Evolutionary conservation across 1,140 invertebrate species (phyloP), one percentile per base, ranked within the genome.

Genomic region (Bradysia coprophila): DNA sequence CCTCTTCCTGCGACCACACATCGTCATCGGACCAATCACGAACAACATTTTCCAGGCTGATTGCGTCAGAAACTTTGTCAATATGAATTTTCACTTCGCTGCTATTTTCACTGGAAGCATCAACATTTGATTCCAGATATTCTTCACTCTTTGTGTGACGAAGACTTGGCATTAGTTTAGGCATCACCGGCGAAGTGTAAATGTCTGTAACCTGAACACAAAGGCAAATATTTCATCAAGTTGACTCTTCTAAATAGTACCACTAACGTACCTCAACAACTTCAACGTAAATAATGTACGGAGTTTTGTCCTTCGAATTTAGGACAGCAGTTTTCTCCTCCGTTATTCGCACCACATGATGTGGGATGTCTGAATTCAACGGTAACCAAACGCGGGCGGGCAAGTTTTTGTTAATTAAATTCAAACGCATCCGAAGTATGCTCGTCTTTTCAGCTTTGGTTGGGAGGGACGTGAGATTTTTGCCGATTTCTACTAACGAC

Each of bases 221-320:
- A n/a, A n/a, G n/a, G n/a, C n/a, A n/a, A n/a, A n/a, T n/a, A n/a
- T n/a, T n/a, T n/a, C n/a, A n/a, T n/a, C n/a, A n/a, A n/a, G n/a
- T n/a, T n/a, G n/a, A n/a, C n/a, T n/a, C n/a, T n/a, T n/a, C n/a
- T n/a, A n/a, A n/a, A n/a, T n/a, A n/a, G n/a, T n/a, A n/a, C n/a
- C n/a, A n/a, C n/a, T n/a, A n/a, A n/a, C n/a, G n/a, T n/a, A n/a
- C n/a, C 64, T 93, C 86, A n/a, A 98, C 65, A 4, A 94, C 88
- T 67, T 98, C 95, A 23, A 96, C 83, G 62, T 97, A 98, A 51
- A 98, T 83, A 54, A 98, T 85, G 59, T 94, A 98, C 0, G 95
- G 95, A 36, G 94, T 91, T 81, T 97, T 98, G 62, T 98, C 94
- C 69, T 98, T 98, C 39, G 92, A 97, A 62, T 99, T 98, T 40